phyloP scores from a whole-genome alignment of 2,888 invertebrate species.

The Zelleria hepariella region DNA sequence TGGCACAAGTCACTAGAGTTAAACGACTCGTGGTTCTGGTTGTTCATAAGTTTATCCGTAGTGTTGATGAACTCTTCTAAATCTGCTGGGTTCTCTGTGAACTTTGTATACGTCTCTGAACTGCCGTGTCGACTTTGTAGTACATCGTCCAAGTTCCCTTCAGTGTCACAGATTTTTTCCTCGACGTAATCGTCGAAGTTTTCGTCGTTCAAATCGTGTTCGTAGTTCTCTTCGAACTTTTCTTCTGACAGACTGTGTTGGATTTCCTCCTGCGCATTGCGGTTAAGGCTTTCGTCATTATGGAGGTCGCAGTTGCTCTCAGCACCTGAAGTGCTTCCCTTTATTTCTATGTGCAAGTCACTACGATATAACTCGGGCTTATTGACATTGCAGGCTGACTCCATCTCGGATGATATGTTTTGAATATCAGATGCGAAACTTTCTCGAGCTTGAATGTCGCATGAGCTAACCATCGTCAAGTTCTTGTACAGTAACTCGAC shows the following conservation, averaged over 20 bases:
- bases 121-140: slow-evolving; percentile 38
- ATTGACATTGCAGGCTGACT: not conserved
- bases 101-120: slow-evolving; percentile 63
- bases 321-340: not conserved
- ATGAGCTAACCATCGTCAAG: slow-evolving; percentile 37
- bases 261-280: slow-evolving; percentile 19
- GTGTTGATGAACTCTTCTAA: slow-evolving; percentile 58
- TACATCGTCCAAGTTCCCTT: slow-evolving; percentile 20
- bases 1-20: slow-evolving; percentile 27
- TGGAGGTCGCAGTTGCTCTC: not conserved
- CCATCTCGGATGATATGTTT: not conserved
- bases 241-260: slow-evolving; percentile 28
- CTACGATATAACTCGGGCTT: not conserved
- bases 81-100: slow-evolving; percentile 50
- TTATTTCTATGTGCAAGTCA: not conserved
- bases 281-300: slow-evolving; percentile 20
- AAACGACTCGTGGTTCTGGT: slow-evolving; percentile 18
- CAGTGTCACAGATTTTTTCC: slow-evolving; percentile 22
- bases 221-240: slow-evolving; percentile 35
- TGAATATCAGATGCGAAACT: not conserved
- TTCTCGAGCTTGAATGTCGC: slow-evolving; percentile 23
- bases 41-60: slow-evolving; percentile 47
- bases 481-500: slow-evolving; percentile 54
- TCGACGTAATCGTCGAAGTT: slow-evolving; percentile 36
- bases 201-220: slow-evolving; percentile 38